phyloP scores from a whole-genome alignment of 2,888 invertebrate genomes.

The Xestia xanthographa region DNA sequence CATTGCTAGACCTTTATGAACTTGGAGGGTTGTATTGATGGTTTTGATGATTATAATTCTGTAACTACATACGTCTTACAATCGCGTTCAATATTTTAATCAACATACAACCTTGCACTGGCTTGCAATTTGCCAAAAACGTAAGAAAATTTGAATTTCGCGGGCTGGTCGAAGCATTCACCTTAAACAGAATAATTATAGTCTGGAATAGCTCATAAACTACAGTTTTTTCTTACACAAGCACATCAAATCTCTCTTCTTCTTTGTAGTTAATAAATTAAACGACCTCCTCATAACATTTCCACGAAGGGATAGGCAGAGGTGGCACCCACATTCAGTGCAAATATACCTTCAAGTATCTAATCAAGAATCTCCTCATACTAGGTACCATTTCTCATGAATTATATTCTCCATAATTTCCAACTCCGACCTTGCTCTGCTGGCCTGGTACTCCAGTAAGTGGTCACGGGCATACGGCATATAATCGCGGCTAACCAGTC shows the following conservation, averaged over 20 bases:
- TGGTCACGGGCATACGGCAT: conserved; percentile 32
- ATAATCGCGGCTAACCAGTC: conserved; percentile 27
- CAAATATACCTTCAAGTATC: too few relatives aligned
- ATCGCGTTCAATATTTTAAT: too few relatives aligned
- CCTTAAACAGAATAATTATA: not conserved
- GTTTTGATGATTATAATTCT: too few relatives aligned
- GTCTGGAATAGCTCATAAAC: not conserved
- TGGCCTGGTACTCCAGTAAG: conserved; percentile 42
- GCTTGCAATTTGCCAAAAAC: too few relatives aligned
- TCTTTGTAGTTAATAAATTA: too few relatives aligned
- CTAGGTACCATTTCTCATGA: not conserved
- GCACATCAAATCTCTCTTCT: too few relatives aligned
- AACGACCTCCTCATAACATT: not conserved
- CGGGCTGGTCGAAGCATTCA: too few relatives aligned
- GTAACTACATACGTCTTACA: too few relatives aligned
- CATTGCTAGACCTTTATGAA: too few relatives aligned
- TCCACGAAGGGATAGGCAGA: not conserved
- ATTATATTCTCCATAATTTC: conserved; percentile 9
- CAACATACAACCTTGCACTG: too few relatives aligned
- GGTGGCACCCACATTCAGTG: not conserved
- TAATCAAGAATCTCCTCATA: not conserved
- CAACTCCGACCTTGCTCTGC: conserved; percentile 45
- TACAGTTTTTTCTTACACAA: not conserved
- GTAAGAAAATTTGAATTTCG: too few relatives aligned
- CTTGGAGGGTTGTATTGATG: too few relatives aligned